Percentiles rank a stretch among this genome's conserved stretches.
Evolutionary conservation across 2,888 invertebrate genomes (phyloP).

Genomic region (Anodontia alba): DNA sequence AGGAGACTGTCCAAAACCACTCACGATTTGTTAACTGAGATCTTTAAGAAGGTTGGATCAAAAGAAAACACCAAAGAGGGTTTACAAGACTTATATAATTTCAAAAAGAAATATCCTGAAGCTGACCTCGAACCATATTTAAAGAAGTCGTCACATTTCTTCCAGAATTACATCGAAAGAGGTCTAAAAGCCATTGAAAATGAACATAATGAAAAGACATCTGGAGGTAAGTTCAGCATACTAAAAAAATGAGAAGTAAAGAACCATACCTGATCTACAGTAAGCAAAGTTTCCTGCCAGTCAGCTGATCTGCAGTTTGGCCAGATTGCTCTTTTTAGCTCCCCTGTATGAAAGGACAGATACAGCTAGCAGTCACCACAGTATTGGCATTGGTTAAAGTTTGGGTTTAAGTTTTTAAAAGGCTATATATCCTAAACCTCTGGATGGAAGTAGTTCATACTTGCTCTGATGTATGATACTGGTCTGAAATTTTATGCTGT

Average conservation of each 20-base stretch:
- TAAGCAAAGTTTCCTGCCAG: too few relatives aligned
- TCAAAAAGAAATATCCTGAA: slow-evolving; percentile 92
- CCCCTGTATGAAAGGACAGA: too few relatives aligned
- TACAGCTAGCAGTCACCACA: too few relatives aligned
- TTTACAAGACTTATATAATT: slow-evolving; percentile 91
- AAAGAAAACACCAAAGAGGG: slow-evolving; percentile 94
- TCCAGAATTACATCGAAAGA: slow-evolving; percentile 93
- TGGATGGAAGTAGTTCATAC: too few relatives aligned
- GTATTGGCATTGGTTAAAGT: too few relatives aligned
- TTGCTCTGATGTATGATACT: too few relatives aligned
- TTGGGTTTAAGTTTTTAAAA: too few relatives aligned
- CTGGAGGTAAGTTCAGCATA: slow-evolving; percentile 20
- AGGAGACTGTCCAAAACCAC: slow-evolving; percentile 90
- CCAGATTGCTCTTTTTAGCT: too few relatives aligned
- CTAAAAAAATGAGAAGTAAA: too few relatives aligned
- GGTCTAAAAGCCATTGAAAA: slow-evolving; percentile 89
- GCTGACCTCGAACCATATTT: slow-evolving; percentile 94
- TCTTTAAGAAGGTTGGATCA: slow-evolving; percentile 95
- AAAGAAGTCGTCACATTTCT: slow-evolving; percentile 92
- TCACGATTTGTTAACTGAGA: slow-evolving; percentile 94
- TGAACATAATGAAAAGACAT: slow-evolving; percentile 75
- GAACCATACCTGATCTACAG: slow-evolving; percentile 28
- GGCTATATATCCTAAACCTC: too few relatives aligned
- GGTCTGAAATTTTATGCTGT: too few relatives aligned
- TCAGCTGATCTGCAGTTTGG: too few relatives aligned